Evolutionary conservation across 2,888 invertebrate genomes (phyloP).

Genomic region (Pristionchus fissidentatus): DNA sequence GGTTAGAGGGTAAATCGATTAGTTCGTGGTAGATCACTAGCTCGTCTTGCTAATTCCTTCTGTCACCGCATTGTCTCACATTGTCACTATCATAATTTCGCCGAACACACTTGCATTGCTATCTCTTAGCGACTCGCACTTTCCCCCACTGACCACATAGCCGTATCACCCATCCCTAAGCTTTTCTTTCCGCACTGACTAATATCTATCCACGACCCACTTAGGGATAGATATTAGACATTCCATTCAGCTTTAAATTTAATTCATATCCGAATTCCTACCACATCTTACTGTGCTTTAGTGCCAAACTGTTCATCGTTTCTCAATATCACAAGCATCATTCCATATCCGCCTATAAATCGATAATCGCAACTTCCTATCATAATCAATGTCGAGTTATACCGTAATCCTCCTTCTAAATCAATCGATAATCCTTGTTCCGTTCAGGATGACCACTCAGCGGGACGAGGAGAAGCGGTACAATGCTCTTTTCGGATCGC

Average conservation of each 20-base stretch:
- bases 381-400: background rate
- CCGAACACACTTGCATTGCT: too few relatives aligned
- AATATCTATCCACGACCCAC: too few relatives aligned
- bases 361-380: background rate
- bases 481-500: slow-evolving; percentile 68
- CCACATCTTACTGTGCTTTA: too few relatives aligned
- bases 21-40: background rate
- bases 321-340: background rate
- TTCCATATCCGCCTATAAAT: background rate
- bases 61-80: slow-evolving; percentile 30
- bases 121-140: too few relatives aligned
- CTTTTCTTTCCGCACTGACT: too few relatives aligned
- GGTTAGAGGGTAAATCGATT: too few relatives aligned
- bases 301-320: too few relatives aligned
- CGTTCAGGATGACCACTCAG: slow-evolving; percentile 20
- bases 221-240: too few relatives aligned
- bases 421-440: background rate
- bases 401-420: background rate
- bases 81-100: background rate
- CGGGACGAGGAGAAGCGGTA: slow-evolving; percentile 29
- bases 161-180: too few relatives aligned
- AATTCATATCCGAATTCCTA: too few relatives aligned
- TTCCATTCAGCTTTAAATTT: too few relatives aligned
- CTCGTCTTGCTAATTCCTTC: background rate
- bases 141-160: slow-evolving; percentile 3